Base-by-base conservation (phyloP, 2,113 vertebrate genomes). In the Sylvilagus bachmani region DNA sequence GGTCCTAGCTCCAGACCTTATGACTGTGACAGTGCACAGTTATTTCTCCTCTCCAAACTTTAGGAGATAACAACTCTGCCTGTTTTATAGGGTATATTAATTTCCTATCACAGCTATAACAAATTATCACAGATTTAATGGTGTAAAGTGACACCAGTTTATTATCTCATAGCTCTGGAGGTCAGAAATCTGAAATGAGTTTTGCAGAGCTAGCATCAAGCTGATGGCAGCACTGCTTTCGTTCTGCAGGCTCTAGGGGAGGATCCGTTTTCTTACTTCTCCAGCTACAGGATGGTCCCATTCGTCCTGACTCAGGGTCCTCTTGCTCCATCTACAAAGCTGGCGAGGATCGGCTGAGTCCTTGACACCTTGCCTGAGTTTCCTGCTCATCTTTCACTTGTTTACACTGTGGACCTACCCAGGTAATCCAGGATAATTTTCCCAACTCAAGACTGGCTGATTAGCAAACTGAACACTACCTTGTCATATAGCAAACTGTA, bases 161-260 rank as follows among this genome's bases (percentile, higher is more conserved):
- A 80, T 88, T 91, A 31, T 51, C 38, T 89, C 61, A 53, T 0
- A n/a, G 62, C 27, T 81, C 11, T 64, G 44, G 53, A 71, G 25
- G 33, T 77, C 71, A 62, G 70, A 93, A 77, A 77, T 81, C 67
- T 89, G 53, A 91, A 78, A 25, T 70, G 33, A 24, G 21, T 75
- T 78, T 86, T 33, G 27, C 2, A 64, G 61, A 31, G 36, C 33
- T 80, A 31, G 25, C 31, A 36, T 17, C 3, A n/a, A 64, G 49
- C 5, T 49, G 33, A 58, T 22, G n/a, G 19, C 1, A 55, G 31
- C 51, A 44, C 36, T 70, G 11, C 11, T 11, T n/a, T 62, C 31
- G 12, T 93, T 49, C 69, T 36, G 29, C 8, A 83, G 29, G 14
- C 12, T 82, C 9, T 29, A 36, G 24, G 22, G 25, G 13, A 77